Evolutionary conservation across 2,113 vertebrate species (phyloP).

Genomic region (Corythaeola cristata): DNA sequence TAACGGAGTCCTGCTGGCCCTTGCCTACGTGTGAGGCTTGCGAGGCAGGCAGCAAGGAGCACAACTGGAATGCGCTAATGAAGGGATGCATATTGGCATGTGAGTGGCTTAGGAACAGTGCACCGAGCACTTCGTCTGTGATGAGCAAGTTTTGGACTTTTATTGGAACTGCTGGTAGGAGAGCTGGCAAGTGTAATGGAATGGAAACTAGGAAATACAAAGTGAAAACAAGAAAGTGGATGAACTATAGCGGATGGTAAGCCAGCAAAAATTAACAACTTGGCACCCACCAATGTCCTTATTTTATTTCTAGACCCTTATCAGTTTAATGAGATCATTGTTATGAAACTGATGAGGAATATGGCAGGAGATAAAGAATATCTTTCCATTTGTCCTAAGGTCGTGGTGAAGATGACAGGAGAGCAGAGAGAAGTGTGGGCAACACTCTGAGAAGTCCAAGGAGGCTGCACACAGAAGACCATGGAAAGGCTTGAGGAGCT

Average conservation of each 20-base stretch:
- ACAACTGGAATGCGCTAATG: fast-evolving
- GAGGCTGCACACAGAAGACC: too few species aligned
- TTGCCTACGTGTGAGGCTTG: not conserved
- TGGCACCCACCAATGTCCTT: not conserved
- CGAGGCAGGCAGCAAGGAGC: not conserved
- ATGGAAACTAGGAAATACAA: not conserved
- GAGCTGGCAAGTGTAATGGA: not conserved
- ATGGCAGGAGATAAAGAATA: not conserved
- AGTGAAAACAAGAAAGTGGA: not conserved
- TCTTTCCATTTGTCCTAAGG: too few species aligned
- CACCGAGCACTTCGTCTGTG: not conserved
- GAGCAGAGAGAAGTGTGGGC: too few species aligned
- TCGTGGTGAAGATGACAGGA: too few species aligned
- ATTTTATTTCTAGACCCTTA: not conserved
- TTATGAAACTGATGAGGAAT: not conserved
- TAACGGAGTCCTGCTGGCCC: not conserved
- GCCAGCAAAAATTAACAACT: not conserved
- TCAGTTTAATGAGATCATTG: not conserved
- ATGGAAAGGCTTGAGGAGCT: too few species aligned
- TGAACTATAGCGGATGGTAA: not conserved
- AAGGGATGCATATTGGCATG: not conserved
- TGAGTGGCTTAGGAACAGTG: not conserved
- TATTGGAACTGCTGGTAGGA: not conserved
- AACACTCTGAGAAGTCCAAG: too few species aligned
- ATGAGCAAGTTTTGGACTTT: not conserved